Conservation (phyloP, 2,797 vertebrate genomes). For the Pangasius macronema region DNA sequence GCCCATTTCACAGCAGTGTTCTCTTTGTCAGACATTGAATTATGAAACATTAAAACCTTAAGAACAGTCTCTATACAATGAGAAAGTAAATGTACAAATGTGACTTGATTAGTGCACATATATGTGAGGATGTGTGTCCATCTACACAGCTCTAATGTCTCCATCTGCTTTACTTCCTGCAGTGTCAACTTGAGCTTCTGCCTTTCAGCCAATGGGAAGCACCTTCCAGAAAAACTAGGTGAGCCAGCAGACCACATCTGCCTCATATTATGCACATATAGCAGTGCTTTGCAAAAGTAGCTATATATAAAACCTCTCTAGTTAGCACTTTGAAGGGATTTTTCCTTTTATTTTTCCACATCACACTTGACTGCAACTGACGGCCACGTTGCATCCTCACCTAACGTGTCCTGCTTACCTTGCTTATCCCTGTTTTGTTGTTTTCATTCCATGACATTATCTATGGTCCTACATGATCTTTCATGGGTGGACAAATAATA, state of each 20-base stretch:
- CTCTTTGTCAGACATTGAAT: conserved; percentile 17
- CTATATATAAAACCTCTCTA: conserved; percentile 11
- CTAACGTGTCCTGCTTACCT: background rate
- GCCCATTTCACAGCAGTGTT: background rate
- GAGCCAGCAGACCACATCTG: conserved; percentile 72
- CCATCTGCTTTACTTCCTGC: conserved; percentile 60
- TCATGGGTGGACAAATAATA: background rate
- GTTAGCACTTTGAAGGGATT: conserved; percentile 7
- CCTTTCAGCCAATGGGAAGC: conserved; percentile 87
- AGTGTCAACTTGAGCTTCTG: conserved; percentile 95
- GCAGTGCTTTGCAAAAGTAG: conserved; percentile 2
- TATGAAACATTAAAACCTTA: conserved; percentile 2
- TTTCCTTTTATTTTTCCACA: background rate
- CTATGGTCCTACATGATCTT: conserved; percentile 35
- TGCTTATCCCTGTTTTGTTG: background rate
- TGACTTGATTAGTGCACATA: conserved; percentile 28
- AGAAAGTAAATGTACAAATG: conserved; percentile 34
- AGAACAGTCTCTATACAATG: conserved; percentile 40
- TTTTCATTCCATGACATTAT: conserved; percentile 39
- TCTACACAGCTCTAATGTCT: conserved; percentile 54
- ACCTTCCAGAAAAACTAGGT: conserved; percentile 84
- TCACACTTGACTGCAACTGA: background rate
- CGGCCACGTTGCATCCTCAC: background rate
- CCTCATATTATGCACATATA: conserved; percentile 54
- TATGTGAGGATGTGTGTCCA: conserved; percentile 54